Base-by-base conservation (phyloP, 2,113 vertebrate species). In the Vulpes vulpes region DNA sequence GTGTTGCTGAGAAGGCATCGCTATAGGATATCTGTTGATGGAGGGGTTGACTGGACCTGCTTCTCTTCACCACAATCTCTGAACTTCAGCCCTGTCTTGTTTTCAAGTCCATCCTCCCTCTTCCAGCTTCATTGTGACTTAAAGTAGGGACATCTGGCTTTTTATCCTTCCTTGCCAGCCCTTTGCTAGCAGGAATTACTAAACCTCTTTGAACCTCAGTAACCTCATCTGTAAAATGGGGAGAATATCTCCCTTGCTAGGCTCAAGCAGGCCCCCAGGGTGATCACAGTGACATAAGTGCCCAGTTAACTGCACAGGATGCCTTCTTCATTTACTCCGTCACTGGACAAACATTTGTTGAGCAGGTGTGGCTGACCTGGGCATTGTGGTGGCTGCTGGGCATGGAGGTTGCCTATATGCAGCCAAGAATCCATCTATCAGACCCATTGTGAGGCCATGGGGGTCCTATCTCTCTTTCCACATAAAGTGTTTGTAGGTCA, bases 321-420 rank as follows among this genome's bases (percentile, higher is more conserved):
- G 6, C 57, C 16, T 2, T 53, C 30, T 25, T 43, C 60, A 3
- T 32, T 59, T 25, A 14, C 11, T 32, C 10, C 8, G 32, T 38
- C n/a, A 32, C 43, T 4, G 7, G 23, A n/a, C 43, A 38, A 69
- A 90, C 27, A 5, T 9, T 30, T 25, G 89, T 17, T 9, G 85
- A 74, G 49, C 16, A 2, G 9, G 11, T 1, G 10, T 25, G 4
- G n/a, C 4, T 0, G 11, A 49, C 25, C 3, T 43, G 32, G 87
- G 38, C 82, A 38, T 2, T 0, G 1, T 15, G 15, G 9, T 76
- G 79, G 43, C 27, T 8, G 38, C 55, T 10, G 22, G 57, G 67
- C 0, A 5, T 22, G 6, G 30, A 51, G 49, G 55, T 11, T 3
- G 0, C 32, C 4, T 0, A 12, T 2, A 0, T 25, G 2, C 1